These are phyloP conservation scores for Mesochorus sp. DNA, from an alignment of 2,888 invertebrate species.

Conservation along the genomic window DNA sequence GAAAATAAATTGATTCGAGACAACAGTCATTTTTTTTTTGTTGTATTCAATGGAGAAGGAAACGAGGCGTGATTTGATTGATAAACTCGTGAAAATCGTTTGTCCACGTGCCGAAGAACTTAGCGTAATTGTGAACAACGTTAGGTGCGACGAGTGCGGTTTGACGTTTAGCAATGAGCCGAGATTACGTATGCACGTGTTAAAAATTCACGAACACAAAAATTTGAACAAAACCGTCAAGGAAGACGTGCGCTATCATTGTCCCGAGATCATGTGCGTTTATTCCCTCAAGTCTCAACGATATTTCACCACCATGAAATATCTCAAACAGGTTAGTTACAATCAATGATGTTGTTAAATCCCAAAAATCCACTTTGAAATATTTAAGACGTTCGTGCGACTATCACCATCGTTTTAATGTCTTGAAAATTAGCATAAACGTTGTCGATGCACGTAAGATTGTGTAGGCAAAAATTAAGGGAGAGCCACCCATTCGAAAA, in stretches of 20 bases:
- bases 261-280: constrained; percentile 77
- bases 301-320: constrained; percentile 78
- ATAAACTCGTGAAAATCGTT: constrained; percentile 67
- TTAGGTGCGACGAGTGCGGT: constrained; percentile 77
- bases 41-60: neutral
- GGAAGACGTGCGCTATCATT: constrained; percentile 76
- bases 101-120: constrained; percentile 78
- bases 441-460: too few species aligned
- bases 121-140: constrained; percentile 76
- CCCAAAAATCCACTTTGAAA: too few species aligned
- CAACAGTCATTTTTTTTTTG: too few species aligned
- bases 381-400: too few species aligned
- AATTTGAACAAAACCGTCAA: constrained; percentile 73
- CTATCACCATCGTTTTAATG: too few species aligned
- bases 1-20: too few species aligned
- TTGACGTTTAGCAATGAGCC: constrained; percentile 77
- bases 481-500: too few species aligned
- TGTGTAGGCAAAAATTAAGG: too few species aligned
- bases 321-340: constrained; percentile 80
- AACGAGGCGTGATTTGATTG: neutral
- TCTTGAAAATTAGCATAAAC: too few species aligned
- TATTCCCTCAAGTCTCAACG: constrained; percentile 75
- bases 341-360: too few species aligned
- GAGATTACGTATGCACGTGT: constrained; percentile 76
- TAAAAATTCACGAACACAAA: constrained; percentile 77